These are phyloP conservation scores for Rhinoraja longicauda DNA, from an alignment of 2,797 vertebrate species.

Conservation along the genomic window DNA sequence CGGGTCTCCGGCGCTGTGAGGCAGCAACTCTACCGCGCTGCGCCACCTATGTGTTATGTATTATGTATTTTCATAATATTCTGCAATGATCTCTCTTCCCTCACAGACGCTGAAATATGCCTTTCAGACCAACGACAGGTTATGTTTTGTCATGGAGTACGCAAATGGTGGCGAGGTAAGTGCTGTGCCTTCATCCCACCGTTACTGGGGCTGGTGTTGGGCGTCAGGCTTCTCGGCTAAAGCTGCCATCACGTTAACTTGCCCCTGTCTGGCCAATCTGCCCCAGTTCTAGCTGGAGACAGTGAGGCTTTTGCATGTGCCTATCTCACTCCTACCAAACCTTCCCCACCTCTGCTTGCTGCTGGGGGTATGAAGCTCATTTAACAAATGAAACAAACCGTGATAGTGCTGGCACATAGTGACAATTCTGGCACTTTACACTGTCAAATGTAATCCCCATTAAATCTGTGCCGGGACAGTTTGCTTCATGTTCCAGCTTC, in stretches of 20 bases:
- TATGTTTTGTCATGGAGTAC: constrained; percentile 96
- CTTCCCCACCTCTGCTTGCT: too few relatives aligned
- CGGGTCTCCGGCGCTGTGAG: too few relatives aligned
- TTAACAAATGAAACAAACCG: too few relatives aligned
- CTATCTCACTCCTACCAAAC: too few relatives aligned
- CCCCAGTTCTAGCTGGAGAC: neutral
- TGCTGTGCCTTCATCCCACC: neutral
- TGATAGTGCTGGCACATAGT: too few relatives aligned
- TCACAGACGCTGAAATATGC: constrained; percentile 86
- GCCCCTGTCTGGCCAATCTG: neutral
- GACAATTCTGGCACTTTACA: too few relatives aligned
- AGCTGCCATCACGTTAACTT: neutral
- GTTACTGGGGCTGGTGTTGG: neutral
- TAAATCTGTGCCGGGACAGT: too few relatives aligned
- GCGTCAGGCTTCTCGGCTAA: neutral
- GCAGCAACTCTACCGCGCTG: too few relatives aligned
- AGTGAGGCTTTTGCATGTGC: neutral
- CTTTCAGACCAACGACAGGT: constrained; percentile 87
- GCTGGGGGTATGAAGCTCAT: too few relatives aligned
- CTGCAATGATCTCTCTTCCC: neutral
- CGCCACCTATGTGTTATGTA: too few relatives aligned
- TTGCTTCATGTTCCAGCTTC: too few relatives aligned
- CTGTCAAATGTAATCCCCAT: too few relatives aligned
- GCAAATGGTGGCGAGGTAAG: constrained; percentile 92
- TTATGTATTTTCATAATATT: neutral